Conservation (phyloP, 2,113 vertebrate genomes). For the Odocoileus virginianus region DNA sequence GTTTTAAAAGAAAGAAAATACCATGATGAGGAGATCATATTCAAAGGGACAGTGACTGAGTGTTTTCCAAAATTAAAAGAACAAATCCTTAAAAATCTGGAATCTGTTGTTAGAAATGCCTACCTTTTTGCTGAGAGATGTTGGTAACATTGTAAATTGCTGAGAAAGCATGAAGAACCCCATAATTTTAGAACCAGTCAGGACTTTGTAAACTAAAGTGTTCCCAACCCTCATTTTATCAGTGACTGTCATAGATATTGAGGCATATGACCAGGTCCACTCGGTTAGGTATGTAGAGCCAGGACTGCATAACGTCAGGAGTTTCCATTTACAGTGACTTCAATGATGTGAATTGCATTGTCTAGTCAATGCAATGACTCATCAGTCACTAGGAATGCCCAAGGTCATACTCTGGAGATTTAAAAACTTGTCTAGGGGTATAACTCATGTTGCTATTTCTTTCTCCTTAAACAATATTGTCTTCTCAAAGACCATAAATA, state of each 20-base stretch:
- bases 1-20: neutral
- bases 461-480: neutral
- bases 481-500: neutral
- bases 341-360: neutral
- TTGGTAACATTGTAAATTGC: neutral
- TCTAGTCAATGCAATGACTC: neutral
- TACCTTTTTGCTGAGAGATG: neutral
- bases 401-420: neutral
- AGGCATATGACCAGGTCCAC: rapidly evolving
- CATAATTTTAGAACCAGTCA: neutral
- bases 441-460: neutral
- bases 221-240: neutral
- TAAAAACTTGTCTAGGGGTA: neutral
- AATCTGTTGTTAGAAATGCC: neutral
- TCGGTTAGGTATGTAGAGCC: neutral
- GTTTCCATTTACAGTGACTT: neutral
- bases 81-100: neutral
- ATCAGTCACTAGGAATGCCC: neutral
- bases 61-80: neutral
- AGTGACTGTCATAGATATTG: neutral
- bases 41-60: neutral
- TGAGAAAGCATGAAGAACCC: neutral
- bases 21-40: neutral
- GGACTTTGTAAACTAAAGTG: neutral
- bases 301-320: neutral